Evolutionary conservation across 2,797 vertebrate species (phyloP).

Genomic region (Tangara arthus): DNA sequence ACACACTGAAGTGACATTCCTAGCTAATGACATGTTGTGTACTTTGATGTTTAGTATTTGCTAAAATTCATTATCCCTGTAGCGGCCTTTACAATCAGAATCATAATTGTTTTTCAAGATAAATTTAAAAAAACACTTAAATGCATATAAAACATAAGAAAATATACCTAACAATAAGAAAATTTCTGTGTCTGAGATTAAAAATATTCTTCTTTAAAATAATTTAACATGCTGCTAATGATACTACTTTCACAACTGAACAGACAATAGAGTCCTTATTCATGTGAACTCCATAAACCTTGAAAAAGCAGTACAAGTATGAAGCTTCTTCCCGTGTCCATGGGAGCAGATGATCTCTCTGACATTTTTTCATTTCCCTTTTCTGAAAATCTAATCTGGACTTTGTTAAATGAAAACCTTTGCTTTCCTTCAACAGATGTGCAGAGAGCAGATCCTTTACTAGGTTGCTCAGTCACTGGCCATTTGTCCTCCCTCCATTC

Average conservation of each 20-base stretch:
- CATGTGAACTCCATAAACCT: not conserved
- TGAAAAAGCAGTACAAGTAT: not conserved
- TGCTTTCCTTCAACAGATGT: not conserved
- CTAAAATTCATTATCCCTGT: not conserved
- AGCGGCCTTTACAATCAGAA: not conserved
- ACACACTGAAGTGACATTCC: not conserved
- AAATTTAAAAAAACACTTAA: not conserved
- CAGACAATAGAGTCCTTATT: not conserved
- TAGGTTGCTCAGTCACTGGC: not conserved
- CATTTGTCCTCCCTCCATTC: not conserved
- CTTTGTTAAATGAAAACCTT: not conserved
- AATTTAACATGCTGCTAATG: not conserved
- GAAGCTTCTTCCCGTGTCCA: not conserved
- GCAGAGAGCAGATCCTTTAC: not conserved
- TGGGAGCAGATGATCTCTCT: not conserved
- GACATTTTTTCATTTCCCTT: not conserved
- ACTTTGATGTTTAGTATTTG: not conserved
- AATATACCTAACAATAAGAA: not conserved
- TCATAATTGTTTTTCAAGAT: not conserved
- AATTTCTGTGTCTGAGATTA: not conserved
- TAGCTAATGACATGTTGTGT: not conserved
- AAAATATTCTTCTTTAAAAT: not conserved
- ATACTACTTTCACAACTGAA: not conserved
- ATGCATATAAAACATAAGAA: not conserved
- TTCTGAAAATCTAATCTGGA: not conserved